Conservation (phyloP, 2,888 invertebrate genomes). For the Kuschelorhynchus macadamiae region DNA sequence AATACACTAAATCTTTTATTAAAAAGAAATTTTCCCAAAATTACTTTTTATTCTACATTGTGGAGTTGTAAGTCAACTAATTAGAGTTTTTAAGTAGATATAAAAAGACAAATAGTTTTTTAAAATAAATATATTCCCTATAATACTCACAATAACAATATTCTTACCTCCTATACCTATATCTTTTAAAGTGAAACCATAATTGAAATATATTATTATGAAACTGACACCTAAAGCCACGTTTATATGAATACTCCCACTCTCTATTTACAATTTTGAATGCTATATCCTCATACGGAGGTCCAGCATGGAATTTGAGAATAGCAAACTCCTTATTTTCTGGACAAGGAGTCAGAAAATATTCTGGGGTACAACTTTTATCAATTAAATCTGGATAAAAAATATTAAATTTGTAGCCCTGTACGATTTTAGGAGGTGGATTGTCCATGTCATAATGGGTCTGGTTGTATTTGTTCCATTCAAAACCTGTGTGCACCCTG, state of each 20-base stretch:
- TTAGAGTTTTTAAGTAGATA: too few relatives aligned
- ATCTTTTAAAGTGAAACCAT: conserved; percentile 99
- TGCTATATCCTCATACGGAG: conserved; percentile 99
- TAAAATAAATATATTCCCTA: neutral
- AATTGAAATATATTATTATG: conserved; percentile 99
- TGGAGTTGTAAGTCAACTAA: too few relatives aligned
- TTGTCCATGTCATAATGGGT: conserved; percentile 99
- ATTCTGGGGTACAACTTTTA: conserved; percentile 92
- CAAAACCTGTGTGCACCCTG: conserved; percentile 95
- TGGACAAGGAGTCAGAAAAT: conserved; percentile 89
- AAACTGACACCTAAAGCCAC: conserved; percentile 98
- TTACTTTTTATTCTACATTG: too few relatives aligned
- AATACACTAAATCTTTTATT: too few relatives aligned
- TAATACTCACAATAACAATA: conserved; percentile 4
- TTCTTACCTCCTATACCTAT: conserved; percentile 87
- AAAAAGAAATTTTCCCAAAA: too few relatives aligned
- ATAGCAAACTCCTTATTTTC: conserved; percentile 97
- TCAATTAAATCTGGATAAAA: conserved; percentile 99
- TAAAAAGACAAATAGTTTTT: too few relatives aligned
- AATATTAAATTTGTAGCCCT: conserved; percentile 99
- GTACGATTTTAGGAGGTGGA: conserved; percentile 99
- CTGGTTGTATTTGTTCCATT: conserved; percentile 99
- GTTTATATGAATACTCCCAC: conserved; percentile 99
- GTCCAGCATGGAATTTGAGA: conserved; percentile 96
- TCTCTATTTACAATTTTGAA: conserved; percentile 99